Percentiles rank a stretch among this genome's conserved stretches.
Conservation (phyloP, 2,113 vertebrate genomes). For the Microtus ochrogaster region DNA sequence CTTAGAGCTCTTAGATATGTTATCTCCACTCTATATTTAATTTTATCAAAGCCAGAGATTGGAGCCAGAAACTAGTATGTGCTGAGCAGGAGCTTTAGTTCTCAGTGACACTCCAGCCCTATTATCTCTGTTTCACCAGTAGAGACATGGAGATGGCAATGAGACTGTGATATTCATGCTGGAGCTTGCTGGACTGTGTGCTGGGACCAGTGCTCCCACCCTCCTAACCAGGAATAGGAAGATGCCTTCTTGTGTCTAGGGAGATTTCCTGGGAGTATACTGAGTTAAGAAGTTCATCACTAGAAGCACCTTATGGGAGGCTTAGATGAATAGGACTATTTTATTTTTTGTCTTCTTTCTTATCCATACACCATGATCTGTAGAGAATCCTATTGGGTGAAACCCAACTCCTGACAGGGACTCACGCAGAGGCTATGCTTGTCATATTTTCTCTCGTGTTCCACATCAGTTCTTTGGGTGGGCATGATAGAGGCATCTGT, state of each 20-base stretch:
- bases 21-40: neutral
- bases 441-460: neutral
- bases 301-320: neutral
- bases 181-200: neutral
- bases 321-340: neutral
- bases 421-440: neutral
- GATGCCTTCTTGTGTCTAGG: fast-evolving
- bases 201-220: neutral
- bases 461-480: too few species aligned
- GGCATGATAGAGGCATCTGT: fast-evolving
- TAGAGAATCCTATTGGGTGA: neutral
- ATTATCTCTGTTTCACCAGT: neutral
- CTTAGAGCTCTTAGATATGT: neutral
- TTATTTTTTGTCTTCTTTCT: neutral
- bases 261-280: neutral
- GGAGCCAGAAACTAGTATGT: neutral
- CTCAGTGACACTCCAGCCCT: neutral
- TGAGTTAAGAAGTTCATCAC: neutral
- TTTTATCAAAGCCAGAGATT: neutral
- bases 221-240: neutral
- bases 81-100: neutral
- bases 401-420: neutral
- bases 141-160: neutral
- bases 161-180: neutral
- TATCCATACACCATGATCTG: neutral